A percentile compares a stretch with the other conserved stretches of the same genome.
Evolutionary conservation across 2,888 invertebrate species (phyloP).

Genomic region (Callosobruchus maculatus): DNA sequence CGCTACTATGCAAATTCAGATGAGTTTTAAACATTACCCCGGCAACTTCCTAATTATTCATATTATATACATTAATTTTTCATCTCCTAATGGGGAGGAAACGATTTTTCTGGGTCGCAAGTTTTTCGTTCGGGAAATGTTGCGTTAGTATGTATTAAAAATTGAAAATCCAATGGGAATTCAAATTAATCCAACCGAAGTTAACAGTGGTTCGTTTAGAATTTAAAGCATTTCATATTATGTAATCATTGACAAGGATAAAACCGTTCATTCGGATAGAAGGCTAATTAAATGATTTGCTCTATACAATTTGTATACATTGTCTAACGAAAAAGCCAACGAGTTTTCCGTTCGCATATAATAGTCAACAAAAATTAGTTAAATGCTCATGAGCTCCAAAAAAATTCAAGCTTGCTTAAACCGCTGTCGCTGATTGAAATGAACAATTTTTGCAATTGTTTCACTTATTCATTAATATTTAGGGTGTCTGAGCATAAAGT

Average conservation of each 20-base stretch:
- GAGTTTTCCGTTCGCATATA: no score
- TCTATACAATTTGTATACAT: background rate
- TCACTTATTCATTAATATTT: no score
- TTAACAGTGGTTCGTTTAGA: background rate
- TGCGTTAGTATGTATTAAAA: background rate
- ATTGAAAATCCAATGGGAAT: background rate
- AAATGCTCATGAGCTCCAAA: no score
- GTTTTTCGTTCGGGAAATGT: background rate
- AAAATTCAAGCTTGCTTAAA: no score
- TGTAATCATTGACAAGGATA: background rate
- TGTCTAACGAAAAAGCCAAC: background rate
- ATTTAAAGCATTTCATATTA: background rate
- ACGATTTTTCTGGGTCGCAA: background rate
- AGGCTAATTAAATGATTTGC: background rate
- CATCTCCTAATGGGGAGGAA: background rate
- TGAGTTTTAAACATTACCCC: background rate
- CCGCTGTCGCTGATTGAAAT: no score
- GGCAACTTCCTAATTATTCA: background rate
- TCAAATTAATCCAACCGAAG: background rate
- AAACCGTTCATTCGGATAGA: background rate
- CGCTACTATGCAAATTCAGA: background rate
- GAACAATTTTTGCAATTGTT: no score
- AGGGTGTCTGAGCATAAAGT: no score
- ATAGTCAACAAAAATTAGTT: no score
- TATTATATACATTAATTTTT: background rate